Percentiles rank a stretch among this genome's conserved stretches.
These are phyloP conservation scores for Melanotaenia maccullochi DNA, from an alignment of 2,797 vertebrate genomes.

Conservation along the genomic window DNA sequence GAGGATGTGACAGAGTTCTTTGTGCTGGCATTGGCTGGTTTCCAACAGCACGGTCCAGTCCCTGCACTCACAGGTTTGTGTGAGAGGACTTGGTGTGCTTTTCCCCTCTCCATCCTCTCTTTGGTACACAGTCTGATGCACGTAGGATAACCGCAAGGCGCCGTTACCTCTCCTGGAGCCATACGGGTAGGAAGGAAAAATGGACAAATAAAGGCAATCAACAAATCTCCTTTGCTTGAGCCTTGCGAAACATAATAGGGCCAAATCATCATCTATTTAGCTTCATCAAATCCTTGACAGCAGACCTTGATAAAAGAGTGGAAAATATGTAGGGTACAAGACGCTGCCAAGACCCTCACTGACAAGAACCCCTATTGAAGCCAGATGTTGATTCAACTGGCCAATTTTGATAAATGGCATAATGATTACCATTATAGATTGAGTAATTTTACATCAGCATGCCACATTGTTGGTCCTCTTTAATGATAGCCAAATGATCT, in stretches of 20 bases:
- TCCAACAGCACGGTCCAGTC: slow-evolving; percentile 62
- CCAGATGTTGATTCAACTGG: slow-evolving; percentile 87
- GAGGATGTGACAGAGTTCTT: slow-evolving; percentile 72
- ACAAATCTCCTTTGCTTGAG: slow-evolving; percentile 72
- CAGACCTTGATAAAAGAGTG: slow-evolving; percentile 81
- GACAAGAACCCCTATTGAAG: slow-evolving; percentile 83
- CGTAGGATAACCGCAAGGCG: slow-evolving; percentile 44
- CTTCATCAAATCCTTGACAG: slow-evolving; percentile 87
- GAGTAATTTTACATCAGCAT: slow-evolving; percentile 81
- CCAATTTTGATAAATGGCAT: slow-evolving; percentile 87
- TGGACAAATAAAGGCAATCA: slow-evolving; percentile 79
- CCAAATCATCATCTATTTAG: slow-evolving; percentile 84
- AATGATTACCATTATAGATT: slow-evolving; percentile 83
- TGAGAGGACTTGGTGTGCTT: slow-evolving; percentile 64
- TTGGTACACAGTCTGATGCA: slow-evolving; percentile 45
- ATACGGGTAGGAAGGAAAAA: slow-evolving; percentile 23
- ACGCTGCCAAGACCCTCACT: slow-evolving; percentile 83
- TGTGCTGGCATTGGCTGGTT: slow-evolving; percentile 62
- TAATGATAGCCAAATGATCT: slow-evolving; percentile 81
- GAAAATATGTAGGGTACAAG: slow-evolving; percentile 85
- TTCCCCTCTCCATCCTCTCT: slow-evolving; percentile 32
- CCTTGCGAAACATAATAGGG: slow-evolving; percentile 79
- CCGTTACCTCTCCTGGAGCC: slow-evolving; percentile 54
- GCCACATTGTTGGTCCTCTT: slow-evolving; percentile 77
- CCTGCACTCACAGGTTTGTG: slow-evolving; percentile 63